Percentiles rank a stretch among this genome's conserved stretches.
phyloP scores from a whole-genome alignment of 2,888 invertebrate genomes.

The Choreutis nemorana region DNA sequence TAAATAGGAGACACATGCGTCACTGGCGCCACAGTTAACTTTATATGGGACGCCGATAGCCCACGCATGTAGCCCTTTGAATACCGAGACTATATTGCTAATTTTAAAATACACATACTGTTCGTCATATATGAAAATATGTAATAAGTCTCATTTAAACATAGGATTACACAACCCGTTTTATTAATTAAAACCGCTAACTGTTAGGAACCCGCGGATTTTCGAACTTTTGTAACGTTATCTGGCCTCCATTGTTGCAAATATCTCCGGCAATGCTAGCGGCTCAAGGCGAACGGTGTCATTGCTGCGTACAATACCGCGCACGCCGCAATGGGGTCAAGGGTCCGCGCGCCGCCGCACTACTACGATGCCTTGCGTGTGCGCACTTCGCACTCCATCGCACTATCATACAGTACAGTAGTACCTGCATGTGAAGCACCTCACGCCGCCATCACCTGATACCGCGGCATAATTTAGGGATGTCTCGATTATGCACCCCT shows the following conservation, averaged over 20 bases:
- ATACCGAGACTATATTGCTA: slow-evolving; percentile 8
- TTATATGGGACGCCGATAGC: no score
- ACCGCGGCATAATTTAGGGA: no score
- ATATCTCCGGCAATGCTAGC: slow-evolving; percentile 66
- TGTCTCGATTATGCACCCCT: no score
- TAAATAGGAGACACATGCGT: slow-evolving; percentile 11
- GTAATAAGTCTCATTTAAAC: background rate
- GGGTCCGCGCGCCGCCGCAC: slow-evolving; percentile 34
- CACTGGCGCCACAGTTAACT: slow-evolving; percentile 17
- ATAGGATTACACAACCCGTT: slow-evolving; percentile 40
- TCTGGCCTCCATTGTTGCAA: slow-evolving; percentile 67
- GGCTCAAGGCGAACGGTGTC: slow-evolving; percentile 65
- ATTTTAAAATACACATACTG: slow-evolving; percentile 5
- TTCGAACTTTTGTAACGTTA: slow-evolving; percentile 64
- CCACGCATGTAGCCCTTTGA: slow-evolving; percentile 5
- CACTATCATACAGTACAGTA: slow-evolving; percentile 20
- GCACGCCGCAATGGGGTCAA: slow-evolving; percentile 55
- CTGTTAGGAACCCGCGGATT: slow-evolving; percentile 51
- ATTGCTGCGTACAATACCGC: slow-evolving; percentile 61
- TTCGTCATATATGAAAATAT: slow-evolving; percentile 6
- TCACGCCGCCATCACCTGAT: slow-evolving; percentile 23
- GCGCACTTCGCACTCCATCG: slow-evolving; percentile 10
- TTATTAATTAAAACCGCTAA: slow-evolving; percentile 45
- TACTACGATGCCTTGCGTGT: slow-evolving; percentile 13
- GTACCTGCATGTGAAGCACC: slow-evolving; percentile 38